Percentiles rank a stretch among this genome's conserved stretches.
phyloP scores from a whole-genome alignment of 2,888 invertebrate species.

The Polydrusus pterygomalis region DNA sequence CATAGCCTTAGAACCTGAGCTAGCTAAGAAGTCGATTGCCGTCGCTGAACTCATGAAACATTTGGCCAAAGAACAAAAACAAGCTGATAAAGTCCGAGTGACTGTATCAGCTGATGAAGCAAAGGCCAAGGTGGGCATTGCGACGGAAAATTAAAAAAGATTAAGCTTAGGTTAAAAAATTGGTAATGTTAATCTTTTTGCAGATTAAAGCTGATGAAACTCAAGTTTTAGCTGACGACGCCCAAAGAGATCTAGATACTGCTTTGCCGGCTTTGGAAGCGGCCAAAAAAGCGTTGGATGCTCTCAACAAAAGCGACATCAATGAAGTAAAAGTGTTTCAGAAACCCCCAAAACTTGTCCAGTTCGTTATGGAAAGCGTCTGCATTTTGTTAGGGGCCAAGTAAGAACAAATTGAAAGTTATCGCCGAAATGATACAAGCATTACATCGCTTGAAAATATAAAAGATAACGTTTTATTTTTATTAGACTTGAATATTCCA shows the following conservation, averaged over 20 bases:
- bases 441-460: not conserved
- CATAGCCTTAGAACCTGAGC: constrained; percentile 85
- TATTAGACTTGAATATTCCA: not conserved
- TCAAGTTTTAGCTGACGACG: constrained; percentile 88
- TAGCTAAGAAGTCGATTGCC: constrained; percentile 85
- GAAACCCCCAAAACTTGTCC: constrained; percentile 90
- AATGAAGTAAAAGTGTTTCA: constrained; percentile 92
- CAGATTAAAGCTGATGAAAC: constrained; percentile 90
- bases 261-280: constrained; percentile 91
- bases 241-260: constrained; percentile 87
- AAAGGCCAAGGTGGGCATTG: constrained; percentile 79
- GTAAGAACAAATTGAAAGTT: constrained; percentile 71
- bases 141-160: too few relatives aligned
- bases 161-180: constrained; percentile 18
- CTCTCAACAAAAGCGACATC: constrained; percentile 92
- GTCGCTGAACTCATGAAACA: constrained; percentile 84
- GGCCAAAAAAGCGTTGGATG: constrained; percentile 88
- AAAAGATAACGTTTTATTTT: not conserved
- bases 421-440: too few relatives aligned
- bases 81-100: constrained; percentile 86
- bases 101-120: constrained; percentile 90
- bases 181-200: constrained; percentile 4
- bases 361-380: constrained; percentile 94
- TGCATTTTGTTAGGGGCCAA: constrained; percentile 88
- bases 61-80: constrained; percentile 86